These are phyloP conservation scores for Gryllus longicercus DNA, from an alignment of 2,888 invertebrate species.

Conservation along the genomic window DNA sequence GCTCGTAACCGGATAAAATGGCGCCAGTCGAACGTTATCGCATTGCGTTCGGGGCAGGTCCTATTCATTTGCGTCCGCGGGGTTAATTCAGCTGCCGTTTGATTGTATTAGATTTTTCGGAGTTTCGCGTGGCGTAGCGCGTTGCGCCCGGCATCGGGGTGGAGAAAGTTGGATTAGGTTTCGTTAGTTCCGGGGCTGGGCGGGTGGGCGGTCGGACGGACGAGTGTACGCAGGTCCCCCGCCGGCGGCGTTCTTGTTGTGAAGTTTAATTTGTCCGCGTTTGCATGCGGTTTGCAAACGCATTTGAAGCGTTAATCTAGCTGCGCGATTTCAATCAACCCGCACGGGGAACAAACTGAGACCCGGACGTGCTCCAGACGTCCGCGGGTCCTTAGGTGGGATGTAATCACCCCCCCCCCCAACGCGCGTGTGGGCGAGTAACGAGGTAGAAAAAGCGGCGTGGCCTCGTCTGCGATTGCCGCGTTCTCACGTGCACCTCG, in stretches of 20 bases:
- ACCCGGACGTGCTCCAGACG: neutral
- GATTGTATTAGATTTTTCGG: slow-evolving; percentile 17
- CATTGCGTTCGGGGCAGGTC: neutral
- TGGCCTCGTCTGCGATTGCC: too few species aligned
- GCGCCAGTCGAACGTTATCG: neutral
- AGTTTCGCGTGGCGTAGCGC: neutral
- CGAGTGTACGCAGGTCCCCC: neutral
- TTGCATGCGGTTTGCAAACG: slow-evolving; percentile 17
- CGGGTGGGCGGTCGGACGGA: too few species aligned
- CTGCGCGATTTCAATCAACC: slow-evolving; percentile 17
- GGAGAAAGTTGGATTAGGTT: slow-evolving; percentile 11
- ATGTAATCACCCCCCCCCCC: neutral
- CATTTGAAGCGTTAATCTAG: slow-evolving; percentile 17
- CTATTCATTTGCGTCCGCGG: neutral
- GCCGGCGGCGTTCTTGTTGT: slow-evolving; percentile 9
- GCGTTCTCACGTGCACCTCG: too few species aligned
- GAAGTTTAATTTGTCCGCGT: slow-evolving; percentile 1
- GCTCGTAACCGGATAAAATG: neutral
- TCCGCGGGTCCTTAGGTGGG: slow-evolving; percentile 17
- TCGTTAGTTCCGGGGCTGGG: neutral
- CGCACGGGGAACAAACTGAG: neutral
- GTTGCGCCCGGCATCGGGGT: neutral
- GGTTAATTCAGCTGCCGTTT: neutral
- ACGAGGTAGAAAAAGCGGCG: neutral
- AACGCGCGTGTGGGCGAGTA: neutral